phyloP scores from a whole-genome alignment of 2,888 invertebrate genomes.

The Pandemis corylana region DNA sequence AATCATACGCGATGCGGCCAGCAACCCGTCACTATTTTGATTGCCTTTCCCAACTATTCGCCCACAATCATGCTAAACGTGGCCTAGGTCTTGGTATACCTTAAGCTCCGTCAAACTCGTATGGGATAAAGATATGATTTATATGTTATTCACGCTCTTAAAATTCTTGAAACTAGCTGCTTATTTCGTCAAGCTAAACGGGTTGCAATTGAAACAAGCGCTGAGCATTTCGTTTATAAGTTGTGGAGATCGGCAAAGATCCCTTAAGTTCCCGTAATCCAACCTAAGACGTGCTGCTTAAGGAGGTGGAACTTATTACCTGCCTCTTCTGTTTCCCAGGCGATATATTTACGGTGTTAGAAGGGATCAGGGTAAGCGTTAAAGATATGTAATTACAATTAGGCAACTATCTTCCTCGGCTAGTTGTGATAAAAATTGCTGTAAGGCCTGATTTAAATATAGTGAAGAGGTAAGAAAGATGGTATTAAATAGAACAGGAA shows the following conservation, averaged over 20 bases:
- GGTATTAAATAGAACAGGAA: too few species aligned
- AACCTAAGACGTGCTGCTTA: not conserved
- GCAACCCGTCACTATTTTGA: too few species aligned
- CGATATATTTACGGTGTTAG: constrained; percentile 1
- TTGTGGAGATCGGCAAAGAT: not conserved
- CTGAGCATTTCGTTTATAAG: not conserved
- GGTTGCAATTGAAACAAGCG: not conserved
- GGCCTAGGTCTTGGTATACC: too few species aligned
- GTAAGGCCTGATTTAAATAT: not conserved
- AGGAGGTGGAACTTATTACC: constrained; percentile 6
- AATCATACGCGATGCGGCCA: too few species aligned
- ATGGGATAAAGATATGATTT: too few species aligned
- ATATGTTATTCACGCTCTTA: too few species aligned
- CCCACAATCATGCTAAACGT: too few species aligned
- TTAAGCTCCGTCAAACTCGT: too few species aligned
- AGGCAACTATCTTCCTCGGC: not conserved
- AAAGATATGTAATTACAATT: not conserved
- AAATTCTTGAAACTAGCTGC: not conserved
- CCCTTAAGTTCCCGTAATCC: constrained; percentile 5
- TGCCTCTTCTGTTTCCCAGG: not conserved
- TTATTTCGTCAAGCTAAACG: not conserved
- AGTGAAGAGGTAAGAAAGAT: too few species aligned
- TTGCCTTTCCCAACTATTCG: too few species aligned
- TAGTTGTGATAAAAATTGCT: not conserved
- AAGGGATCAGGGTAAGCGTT: not conserved